phyloP scores from a whole-genome alignment of 2,888 invertebrate genomes.

The Adelognathus sp. region DNA sequence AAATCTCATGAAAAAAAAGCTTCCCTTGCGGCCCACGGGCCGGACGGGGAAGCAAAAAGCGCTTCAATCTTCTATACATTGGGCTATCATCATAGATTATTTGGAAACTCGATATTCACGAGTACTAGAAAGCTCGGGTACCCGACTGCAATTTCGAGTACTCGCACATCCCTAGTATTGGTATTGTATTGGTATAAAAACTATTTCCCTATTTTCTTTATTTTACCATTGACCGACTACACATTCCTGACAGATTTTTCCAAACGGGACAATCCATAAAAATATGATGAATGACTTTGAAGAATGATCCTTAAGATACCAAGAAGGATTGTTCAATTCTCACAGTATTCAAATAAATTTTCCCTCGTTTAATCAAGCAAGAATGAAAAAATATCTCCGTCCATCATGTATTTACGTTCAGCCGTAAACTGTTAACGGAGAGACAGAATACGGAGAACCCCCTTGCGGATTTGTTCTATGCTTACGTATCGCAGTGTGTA shows the following conservation, averaged over 20 bases:
- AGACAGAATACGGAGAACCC: background rate
- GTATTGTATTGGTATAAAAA: no score
- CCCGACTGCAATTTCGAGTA: no score
- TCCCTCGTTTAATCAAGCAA: background rate
- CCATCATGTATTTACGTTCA: background rate
- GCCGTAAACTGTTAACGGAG: background rate
- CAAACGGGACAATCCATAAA: constrained; percentile 14
- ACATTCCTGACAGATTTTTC: background rate
- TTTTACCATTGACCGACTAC: background rate
- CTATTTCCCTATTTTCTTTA: no score
- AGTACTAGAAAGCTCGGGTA: no score
- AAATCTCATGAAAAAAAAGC: no score
- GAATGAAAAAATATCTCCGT: background rate
- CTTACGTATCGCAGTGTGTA: constrained; percentile 6
- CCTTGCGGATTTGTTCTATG: background rate
- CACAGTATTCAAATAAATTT: background rate
- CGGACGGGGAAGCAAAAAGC: no score
- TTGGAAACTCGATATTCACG: no score
- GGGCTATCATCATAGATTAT: no score
- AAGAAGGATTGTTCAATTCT: background rate
- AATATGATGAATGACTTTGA: background rate
- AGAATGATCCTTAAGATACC: background rate
- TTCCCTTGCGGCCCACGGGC: no score
- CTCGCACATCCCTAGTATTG: background rate
- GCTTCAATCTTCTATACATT: no score